Evolutionary conservation across 2,888 invertebrate genomes (phyloP).

Genomic region (Drosophila austrosaltans): DNA sequence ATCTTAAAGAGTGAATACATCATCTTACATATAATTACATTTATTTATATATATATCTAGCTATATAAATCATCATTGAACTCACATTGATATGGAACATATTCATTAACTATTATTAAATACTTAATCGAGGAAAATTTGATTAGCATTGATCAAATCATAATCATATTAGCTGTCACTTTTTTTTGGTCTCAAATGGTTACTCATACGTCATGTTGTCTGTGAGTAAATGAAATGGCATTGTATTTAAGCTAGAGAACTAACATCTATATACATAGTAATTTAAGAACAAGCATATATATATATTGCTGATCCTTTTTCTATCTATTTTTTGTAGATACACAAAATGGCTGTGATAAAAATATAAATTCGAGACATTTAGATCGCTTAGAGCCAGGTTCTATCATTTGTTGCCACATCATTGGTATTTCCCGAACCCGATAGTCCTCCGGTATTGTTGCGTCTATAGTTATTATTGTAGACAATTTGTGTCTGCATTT

Average conservation of each 20-base stretch:
- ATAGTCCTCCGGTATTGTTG: constrained; percentile 37
- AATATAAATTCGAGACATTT: constrained; percentile 45
- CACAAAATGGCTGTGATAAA: constrained; percentile 4
- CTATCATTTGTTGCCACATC: constrained; percentile 64
- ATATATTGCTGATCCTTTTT: not conserved
- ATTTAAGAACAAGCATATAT: not conserved
- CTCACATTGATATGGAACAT: constrained; percentile 15
- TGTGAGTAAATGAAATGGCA: not conserved
- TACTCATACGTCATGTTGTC: constrained; percentile 8
- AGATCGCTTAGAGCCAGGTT: constrained; percentile 77
- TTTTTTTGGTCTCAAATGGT: not conserved
- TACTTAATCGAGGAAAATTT: not conserved
- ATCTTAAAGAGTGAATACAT: constrained; percentile 32
- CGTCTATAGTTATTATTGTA: constrained; percentile 67
- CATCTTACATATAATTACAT: not conserved
- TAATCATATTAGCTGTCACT: not conserved
- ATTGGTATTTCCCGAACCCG: constrained; percentile 9
- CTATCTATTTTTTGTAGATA: constrained; percentile 12
- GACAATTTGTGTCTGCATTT: constrained; percentile 55
- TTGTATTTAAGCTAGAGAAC: not conserved
- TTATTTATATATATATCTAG: constrained; percentile 1
- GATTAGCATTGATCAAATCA: not conserved
- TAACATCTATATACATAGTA: not conserved
- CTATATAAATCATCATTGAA: constrained; percentile 1
- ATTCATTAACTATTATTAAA: not conserved